Evolutionary conservation across 2,113 vertebrate species (phyloP).

Genomic region (Orientallactaga bullata): DNA sequence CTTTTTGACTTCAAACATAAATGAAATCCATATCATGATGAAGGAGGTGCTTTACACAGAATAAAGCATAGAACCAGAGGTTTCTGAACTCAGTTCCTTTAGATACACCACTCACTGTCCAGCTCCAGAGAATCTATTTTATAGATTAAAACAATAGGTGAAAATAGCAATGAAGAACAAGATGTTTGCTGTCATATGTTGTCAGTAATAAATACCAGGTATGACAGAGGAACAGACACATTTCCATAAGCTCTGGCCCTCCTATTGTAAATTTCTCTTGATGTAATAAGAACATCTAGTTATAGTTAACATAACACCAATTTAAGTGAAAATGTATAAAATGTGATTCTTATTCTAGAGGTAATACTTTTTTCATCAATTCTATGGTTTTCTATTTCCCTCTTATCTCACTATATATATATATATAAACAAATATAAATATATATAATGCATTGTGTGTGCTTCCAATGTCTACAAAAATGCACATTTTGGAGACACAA

Average conservation of each 20-base stretch:
- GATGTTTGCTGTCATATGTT: not conserved
- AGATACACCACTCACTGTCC: too few species aligned
- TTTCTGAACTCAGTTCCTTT: not conserved
- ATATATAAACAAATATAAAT: too few species aligned
- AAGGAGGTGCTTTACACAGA: not conserved
- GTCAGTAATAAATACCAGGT: too few species aligned
- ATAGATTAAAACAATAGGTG: constrained; percentile 34
- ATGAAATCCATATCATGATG: not conserved
- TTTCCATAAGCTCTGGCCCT: not conserved
- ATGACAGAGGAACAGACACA: too few species aligned
- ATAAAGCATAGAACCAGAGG: not conserved
- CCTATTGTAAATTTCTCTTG: not conserved
- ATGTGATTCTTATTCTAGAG: not conserved
- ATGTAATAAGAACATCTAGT: not conserved
- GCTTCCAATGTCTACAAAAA: not conserved
- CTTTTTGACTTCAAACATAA: not conserved
- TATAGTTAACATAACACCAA: not conserved
- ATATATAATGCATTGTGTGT: not conserved
- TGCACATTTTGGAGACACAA: not conserved
- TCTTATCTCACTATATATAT: not conserved
- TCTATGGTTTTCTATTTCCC: not conserved
- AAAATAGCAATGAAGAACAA: not conserved
- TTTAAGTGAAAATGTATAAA: not conserved
- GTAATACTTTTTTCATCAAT: not conserved
- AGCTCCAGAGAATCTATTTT: too few species aligned